Base-by-base conservation (phyloP, 2,888 invertebrate genomes). In the Odontocerum albicorne region DNA sequence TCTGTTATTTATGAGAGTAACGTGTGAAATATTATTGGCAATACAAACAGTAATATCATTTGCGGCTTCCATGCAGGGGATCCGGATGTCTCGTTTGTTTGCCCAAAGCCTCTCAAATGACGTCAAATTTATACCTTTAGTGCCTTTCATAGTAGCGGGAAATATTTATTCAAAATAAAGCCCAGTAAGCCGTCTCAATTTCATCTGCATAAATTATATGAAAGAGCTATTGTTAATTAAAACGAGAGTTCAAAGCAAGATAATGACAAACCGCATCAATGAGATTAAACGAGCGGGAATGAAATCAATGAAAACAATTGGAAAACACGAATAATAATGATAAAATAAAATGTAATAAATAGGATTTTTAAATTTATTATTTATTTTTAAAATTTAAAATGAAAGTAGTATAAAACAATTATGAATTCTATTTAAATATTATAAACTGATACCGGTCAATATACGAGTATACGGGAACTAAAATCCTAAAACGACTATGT, bases 1-100 rank as follows among this genome's bases (percentile, higher is more conserved):
- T 22, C 31, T 35, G 60, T 49, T 54, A 60, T 55, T 60, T 57
- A 60, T 51, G 56, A 56, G 44, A 27, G 21, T 17, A 39, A 42
- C 53, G 49, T 54, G 60, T 56, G 60, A 60, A 59, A 60, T 60
- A 60, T 60, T 57, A 60, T 55, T 57, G 50, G 39, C 49, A 49
- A 49, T 49, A 44, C 36, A 55, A 55, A 55, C 47, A 54, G 47
- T 50, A 49, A n/a, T n/a, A n/a, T 42, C 40, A 22, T 51, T 51
- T 32, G 21, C 39, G 52, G 33, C 33, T 22, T 32, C 39, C 20
- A 43, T 33, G 33, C 21, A 42, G 31, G 44, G 27, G 45, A 19
- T 54, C 36, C 36, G 17, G 21, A 35, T 36, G 43, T 35, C 43
- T 54, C 49, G 36, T 49, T 54, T 53, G 45, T 47, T 38, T 43